phyloP scores from a whole-genome alignment of 2,888 invertebrate species.

The Drosophila flavopinicola region DNA sequence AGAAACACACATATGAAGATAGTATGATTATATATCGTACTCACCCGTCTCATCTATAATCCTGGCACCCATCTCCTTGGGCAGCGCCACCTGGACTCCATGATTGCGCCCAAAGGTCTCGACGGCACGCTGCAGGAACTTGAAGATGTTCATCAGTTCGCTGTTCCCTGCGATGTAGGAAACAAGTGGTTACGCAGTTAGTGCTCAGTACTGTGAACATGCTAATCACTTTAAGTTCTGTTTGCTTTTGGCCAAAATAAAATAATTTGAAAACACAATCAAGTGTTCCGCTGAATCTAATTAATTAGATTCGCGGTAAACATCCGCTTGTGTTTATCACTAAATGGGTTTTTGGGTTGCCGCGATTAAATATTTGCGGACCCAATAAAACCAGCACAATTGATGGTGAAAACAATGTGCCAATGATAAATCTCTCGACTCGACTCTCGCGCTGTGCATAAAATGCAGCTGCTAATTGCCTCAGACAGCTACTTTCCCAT shows the following conservation, averaged over 20 bases:
- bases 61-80: slow-evolving; percentile 77
- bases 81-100: slow-evolving; percentile 78
- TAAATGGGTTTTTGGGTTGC: slow-evolving; percentile 4
- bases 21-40: slow-evolving; percentile 5
- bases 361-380: slow-evolving; percentile 17
- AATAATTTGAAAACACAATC: slow-evolving; percentile 1
- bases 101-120: slow-evolving; percentile 82
- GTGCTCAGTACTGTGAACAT: slow-evolving; percentile 14
- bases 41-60: slow-evolving; percentile 76
- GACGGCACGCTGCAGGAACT: slow-evolving; percentile 81
- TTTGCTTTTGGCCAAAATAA: slow-evolving; percentile 28
- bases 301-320: slow-evolving; percentile 56
- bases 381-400: background rate
- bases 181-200: slow-evolving; percentile 15
- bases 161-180: slow-evolving; percentile 72
- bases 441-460: slow-evolving; percentile 29
- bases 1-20: no score
- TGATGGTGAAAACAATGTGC: slow-evolving; percentile 29
- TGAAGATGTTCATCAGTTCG: slow-evolving; percentile 75
- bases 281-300: slow-evolving; percentile 45
- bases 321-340: slow-evolving; percentile 56
- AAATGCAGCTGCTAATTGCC: slow-evolving; percentile 39
- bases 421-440: slow-evolving; percentile 22
- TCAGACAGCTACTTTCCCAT: slow-evolving; percentile 38
- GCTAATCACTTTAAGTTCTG: slow-evolving; percentile 28